A percentile compares a stretch with the other conserved stretches of the same genome.
Conservation (phyloP, 2,113 vertebrate species). For the Myodes glareolus region DNA sequence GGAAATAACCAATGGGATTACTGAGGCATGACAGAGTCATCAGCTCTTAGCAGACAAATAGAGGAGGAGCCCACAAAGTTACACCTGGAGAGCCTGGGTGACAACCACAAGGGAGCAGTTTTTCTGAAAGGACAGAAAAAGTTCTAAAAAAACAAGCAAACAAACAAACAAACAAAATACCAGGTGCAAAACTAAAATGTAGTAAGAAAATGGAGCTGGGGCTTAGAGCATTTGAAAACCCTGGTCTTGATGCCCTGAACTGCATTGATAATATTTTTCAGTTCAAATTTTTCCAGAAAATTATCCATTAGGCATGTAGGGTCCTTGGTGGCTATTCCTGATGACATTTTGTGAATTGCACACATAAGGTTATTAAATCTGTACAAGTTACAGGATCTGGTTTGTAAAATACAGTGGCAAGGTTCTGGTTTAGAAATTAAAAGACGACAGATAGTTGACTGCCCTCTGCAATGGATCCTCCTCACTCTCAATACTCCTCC, state of each 20-base stretch:
- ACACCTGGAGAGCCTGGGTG: not conserved
- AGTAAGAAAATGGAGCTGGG: not conserved
- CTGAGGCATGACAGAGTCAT: not conserved
- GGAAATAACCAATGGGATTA: not conserved
- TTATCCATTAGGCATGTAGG: not conserved
- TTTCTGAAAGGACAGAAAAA: not conserved
- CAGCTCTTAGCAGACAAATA: not conserved
- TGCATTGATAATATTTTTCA: not conserved
- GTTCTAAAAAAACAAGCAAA: not conserved
- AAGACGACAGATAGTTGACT: not conserved
- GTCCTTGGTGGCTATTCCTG: not conserved
- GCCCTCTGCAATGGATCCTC: accelerated
- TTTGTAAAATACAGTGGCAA: not conserved
- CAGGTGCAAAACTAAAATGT: not conserved
- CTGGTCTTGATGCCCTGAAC: not conserved
- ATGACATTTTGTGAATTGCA: not conserved
- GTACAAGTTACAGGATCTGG: not conserved
- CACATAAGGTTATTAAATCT: not conserved
- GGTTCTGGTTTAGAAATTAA: not conserved
- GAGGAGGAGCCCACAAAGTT: not conserved
- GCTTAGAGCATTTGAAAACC: not conserved
- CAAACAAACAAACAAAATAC: too few relatives aligned
- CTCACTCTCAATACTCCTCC: too few relatives aligned
- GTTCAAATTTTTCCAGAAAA: not conserved
- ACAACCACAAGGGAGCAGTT: not conserved